Percentiles rank a stretch among this genome's conserved stretches.
These are phyloP conservation scores for Hippopotamyrus pictus DNA, from an alignment of 2,797 vertebrate species.

Conservation along the genomic window DNA sequence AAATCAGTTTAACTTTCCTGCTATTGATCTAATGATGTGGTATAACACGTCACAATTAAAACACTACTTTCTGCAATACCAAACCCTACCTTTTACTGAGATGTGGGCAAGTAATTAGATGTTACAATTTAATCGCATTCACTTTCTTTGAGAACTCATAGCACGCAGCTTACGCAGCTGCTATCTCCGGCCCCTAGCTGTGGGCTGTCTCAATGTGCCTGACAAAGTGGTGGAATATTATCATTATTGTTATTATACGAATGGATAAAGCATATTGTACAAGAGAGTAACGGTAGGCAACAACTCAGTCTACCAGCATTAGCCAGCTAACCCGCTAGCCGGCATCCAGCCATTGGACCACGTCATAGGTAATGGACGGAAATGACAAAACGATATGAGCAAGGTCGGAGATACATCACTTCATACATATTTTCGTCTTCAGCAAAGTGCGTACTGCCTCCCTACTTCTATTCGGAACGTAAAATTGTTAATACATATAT, in stretches of 20 bases:
- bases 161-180: background rate
- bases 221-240: background rate
- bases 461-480: no score
- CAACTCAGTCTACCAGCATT: background rate
- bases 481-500: background rate
- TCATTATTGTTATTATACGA: background rate
- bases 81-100: background rate
- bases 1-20: background rate
- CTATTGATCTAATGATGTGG: background rate
- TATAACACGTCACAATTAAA: background rate
- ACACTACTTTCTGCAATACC: background rate
- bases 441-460: background rate
- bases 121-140: background rate
- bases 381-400: background rate
- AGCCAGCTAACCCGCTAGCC: background rate
- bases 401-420: background rate
- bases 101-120: background rate
- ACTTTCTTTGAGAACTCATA: background rate
- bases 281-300: background rate
- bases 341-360: background rate
- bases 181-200: background rate
- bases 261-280: background rate
- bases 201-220: background rate
- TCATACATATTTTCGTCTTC: background rate
- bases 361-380: conserved; percentile 19